Evolutionary conservation across 2,888 invertebrate genomes (phyloP), one percentile per base, ranked within the genome.

Genomic region (Caenorhabditis sp.): DNA sequence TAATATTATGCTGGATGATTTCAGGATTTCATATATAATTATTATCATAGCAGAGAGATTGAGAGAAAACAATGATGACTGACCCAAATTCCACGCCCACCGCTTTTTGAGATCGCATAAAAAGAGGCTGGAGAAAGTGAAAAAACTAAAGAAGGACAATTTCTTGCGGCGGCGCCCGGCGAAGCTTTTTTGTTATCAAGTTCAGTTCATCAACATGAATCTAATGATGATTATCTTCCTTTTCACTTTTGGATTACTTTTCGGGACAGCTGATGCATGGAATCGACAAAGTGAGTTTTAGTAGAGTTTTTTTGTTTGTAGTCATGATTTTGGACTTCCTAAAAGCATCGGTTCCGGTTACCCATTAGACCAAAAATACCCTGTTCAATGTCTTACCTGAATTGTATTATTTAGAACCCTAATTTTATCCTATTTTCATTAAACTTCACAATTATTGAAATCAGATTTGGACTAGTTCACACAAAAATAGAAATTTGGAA

Each of bases 241-340:
- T 10, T 43, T 43, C 14, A 14, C 17, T 43, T 43, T 43, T 17
- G 17, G 27, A 26, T 31, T 54, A 49, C 50, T 71, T 59, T 56
- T 67, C 27, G 49, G 43, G 20, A n/a, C 64, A 14, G 64, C 31
- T 8, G 26, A 53, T 10, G 71, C 67, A 4, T 72, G 71, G 71
- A 72, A 67, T 62, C 71, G 71, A 12, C 71, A 72, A 31, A 72
- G 71, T 72, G 36, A 67, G 71, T n/a, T 52, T 61, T 31, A 7
- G 31, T 10, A 10, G 31, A 31, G 31, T 31, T 31, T 31, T 31
- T 31, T 31, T 31, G 4, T 31, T 31, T n/a, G n/a, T n/a, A n/a
- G n/a, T n/a, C n/a, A n/a, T n/a, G n/a, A n/a, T n/a, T n/a, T n/a
- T n/a, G n/a, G n/a, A n/a, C n/a, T n/a, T n/a, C n/a, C n/a, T n/a